Evolutionary conservation across 2,888 invertebrate species (phyloP).

Genomic region (Meganola albula): DNA sequence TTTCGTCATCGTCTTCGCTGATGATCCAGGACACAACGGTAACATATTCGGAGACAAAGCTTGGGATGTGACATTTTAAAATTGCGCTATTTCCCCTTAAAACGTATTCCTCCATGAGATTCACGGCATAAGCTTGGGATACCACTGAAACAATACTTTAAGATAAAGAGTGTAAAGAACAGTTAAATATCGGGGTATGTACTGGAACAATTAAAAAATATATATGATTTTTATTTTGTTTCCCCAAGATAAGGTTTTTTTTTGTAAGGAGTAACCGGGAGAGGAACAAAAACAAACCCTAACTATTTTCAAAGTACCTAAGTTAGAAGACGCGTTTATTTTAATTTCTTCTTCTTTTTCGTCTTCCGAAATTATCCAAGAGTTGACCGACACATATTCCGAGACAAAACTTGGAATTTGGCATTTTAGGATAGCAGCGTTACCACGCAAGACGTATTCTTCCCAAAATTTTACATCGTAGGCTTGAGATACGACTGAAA

Average conservation of each 20-base stretch:
- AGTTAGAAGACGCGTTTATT: slow-evolving; percentile 46
- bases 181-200: too few species aligned
- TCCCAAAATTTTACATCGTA: slow-evolving; percentile 95
- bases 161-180: too few species aligned
- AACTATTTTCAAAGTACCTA: too few species aligned
- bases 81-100: slow-evolving; percentile 93
- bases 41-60: slow-evolving; percentile 95
- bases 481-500: slow-evolving; percentile 92
- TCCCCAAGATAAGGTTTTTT: too few species aligned
- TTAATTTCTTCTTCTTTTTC: slow-evolving; percentile 63
- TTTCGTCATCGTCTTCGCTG: slow-evolving; percentile 79
- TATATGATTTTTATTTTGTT: too few species aligned
- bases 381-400: slow-evolving; percentile 90
- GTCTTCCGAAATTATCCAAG: slow-evolving; percentile 90
- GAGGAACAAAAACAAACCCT: too few species aligned
- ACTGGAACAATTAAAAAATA: too few species aligned
- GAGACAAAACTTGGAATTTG: slow-evolving; percentile 95
- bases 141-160: slow-evolving; percentile 84
- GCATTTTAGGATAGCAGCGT: slow-evolving; percentile 94
- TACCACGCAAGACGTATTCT: slow-evolving; percentile 93
- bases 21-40: slow-evolving; percentile 91
- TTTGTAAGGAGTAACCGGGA: slow-evolving; percentile 8
- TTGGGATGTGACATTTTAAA: slow-evolving; percentile 95
- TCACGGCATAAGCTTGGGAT: slow-evolving; percentile 91
- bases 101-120: slow-evolving; percentile 95